Evolutionary conservation across 1,140 invertebrate genomes (phyloP).

Genomic region (Harlomillsia oculata): DNA sequence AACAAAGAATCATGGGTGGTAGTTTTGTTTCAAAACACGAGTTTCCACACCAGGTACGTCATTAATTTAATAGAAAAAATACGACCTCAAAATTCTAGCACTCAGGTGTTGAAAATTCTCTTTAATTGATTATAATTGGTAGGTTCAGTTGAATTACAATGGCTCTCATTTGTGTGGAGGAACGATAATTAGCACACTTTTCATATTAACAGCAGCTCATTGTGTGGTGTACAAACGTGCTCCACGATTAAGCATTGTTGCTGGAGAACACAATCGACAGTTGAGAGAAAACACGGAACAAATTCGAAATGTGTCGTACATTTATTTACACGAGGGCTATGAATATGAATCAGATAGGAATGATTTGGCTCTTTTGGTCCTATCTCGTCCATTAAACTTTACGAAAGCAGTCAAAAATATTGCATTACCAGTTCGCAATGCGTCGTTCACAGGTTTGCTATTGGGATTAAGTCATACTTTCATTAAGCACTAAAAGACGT

Average conservation of each 20-base stretch:
- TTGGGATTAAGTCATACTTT: background rate
- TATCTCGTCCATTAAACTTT: background rate
- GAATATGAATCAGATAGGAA: background rate
- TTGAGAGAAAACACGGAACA: conserved; percentile 35
- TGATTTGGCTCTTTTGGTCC: background rate
- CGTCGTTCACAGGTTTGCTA: background rate
- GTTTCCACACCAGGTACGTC: conserved; percentile 3
- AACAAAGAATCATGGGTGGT: background rate
- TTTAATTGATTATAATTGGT: too few species aligned
- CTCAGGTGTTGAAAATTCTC: too few species aligned
- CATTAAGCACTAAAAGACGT: background rate
- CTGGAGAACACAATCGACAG: conserved; percentile 40
- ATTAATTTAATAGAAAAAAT: too few species aligned
- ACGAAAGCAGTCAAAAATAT: background rate
- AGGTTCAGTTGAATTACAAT: background rate
- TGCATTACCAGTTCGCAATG: background rate
- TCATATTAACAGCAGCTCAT: conserved; percentile 5
- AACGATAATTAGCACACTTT: background rate
- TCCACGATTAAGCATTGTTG: conserved; percentile 30
- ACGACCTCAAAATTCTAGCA: too few species aligned
- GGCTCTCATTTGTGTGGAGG: background rate
- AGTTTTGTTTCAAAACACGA: background rate
- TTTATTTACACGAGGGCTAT: background rate
- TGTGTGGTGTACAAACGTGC: background rate
- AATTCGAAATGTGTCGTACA: background rate